phyloP scores from a whole-genome alignment of 1,140 invertebrate species.

The Neodiprion lecontei region DNA sequence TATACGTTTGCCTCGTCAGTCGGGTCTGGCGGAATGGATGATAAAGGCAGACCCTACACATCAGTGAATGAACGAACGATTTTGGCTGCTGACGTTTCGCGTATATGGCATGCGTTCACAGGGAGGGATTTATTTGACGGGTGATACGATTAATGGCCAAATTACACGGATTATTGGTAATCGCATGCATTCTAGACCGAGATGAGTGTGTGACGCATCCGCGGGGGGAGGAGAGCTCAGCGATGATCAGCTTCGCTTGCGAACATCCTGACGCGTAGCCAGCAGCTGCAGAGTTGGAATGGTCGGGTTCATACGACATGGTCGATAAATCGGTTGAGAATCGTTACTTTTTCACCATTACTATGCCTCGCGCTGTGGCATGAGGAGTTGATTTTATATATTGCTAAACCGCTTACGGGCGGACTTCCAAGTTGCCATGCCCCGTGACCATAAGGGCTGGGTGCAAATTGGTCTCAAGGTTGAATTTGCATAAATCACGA shows the following conservation, averaged over 20 bases:
- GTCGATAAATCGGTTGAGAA: too few species aligned
- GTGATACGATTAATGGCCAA: slow-evolving; percentile 46
- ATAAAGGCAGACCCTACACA: background rate
- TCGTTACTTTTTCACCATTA: too few species aligned
- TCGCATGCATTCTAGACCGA: slow-evolving; percentile 5
- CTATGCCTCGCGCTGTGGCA: too few species aligned
- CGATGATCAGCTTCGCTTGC: slow-evolving; percentile 67
- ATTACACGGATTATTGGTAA: slow-evolving; percentile 47
- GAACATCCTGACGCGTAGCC: too few species aligned
- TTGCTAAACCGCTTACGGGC: too few species aligned
- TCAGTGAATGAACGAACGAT: slow-evolving; percentile 18
- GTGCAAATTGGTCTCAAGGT: slow-evolving; percentile 23
- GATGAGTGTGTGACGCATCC: too few species aligned
- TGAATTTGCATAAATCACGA: slow-evolving; percentile 22
- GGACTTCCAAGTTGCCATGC: too few species aligned
- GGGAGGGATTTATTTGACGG: slow-evolving; percentile 39
- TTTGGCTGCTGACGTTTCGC: slow-evolving; percentile 39
- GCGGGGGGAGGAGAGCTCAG: slow-evolving; percentile 16
- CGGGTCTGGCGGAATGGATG: background rate
- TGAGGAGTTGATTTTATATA: too few species aligned
- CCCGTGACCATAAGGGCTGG: background rate
- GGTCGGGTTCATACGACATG: too few species aligned
- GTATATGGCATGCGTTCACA: slow-evolving; percentile 29
- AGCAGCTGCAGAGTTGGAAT: too few species aligned
- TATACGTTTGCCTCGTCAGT: background rate